phyloP scores from a whole-genome alignment of 2,888 invertebrate genomes.

The Aleiodes testaceus region DNA sequence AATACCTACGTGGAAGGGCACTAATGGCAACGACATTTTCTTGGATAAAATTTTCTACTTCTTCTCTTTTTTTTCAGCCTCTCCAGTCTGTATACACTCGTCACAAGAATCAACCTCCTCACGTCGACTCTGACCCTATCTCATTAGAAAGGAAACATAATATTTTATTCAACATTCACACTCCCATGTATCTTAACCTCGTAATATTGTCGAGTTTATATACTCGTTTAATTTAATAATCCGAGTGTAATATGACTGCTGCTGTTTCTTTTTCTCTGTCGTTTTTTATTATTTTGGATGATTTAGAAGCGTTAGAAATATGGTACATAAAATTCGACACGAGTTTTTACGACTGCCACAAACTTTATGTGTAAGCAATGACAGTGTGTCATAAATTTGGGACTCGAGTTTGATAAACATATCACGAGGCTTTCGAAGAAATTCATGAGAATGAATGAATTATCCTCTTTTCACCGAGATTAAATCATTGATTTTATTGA shows the following conservation, averaged over 20 bases:
- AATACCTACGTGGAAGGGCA: slow-evolving; percentile 39
- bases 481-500: too few species aligned
- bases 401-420: neutral
- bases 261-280: too few species aligned
- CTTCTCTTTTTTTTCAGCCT: slow-evolving; percentile 4
- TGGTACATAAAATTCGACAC: too few species aligned
- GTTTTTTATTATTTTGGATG: too few species aligned
- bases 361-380: slow-evolving; percentile 2
- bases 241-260: too few species aligned
- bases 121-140: slow-evolving; percentile 23
- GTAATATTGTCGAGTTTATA: neutral
- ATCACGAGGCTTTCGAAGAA: neutral
- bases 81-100: neutral
- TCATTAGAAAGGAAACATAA: slow-evolving; percentile 21
- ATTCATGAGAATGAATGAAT: neutral
- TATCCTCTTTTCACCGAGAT: too few species aligned
- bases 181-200: neutral
- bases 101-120: slow-evolving; percentile 19
- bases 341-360: too few species aligned
- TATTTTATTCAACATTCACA: slow-evolving; percentile 13
- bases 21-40: slow-evolving; percentile 31
- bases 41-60: neutral
- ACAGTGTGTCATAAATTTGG: slow-evolving; percentile 15
- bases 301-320: too few species aligned
- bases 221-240: too few species aligned